Base-by-base conservation (phyloP, 2,113 vertebrate genomes). In the Cettia cetti region DNA sequence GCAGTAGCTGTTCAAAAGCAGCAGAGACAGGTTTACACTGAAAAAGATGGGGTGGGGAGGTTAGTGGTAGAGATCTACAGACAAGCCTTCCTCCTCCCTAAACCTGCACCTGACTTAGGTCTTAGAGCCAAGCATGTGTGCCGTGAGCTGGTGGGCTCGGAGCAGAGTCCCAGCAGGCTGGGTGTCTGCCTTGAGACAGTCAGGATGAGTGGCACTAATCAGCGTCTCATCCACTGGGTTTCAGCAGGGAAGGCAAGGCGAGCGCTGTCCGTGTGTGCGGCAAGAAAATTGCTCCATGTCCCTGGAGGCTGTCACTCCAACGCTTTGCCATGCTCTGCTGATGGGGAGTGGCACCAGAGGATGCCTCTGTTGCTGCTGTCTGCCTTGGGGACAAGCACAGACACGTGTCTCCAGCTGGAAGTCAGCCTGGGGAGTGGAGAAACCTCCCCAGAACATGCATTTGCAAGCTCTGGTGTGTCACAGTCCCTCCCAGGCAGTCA, bases 81-180 rank as follows among this genome's bases (percentile, higher is more conserved):
- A 13, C 9, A 33, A 21, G 44, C 2, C 6, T 37, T 74, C 17
- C 20, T 87, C n/a, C 10, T 81, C 26, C 30, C 56, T n/a, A 28
- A 49, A 37, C n/a, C n/a, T 37, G 10, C 5, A 1, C 63, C 72
- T 89, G 61, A 42, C 70, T 13, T 16, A 35, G 45, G 35, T 39
- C 12, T 72, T 18, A 42, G 42, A 31, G 49, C 16, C 2, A 4
- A 49, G 23, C 1, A 0, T 8, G 23, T 0, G 1, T 39, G 80
- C 60, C 4, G 0, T 27, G 56, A 78, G 39, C 72, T 70, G 45
- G 40, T 15, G n/a, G 52, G 30, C 42, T 70, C 68, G 77, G 75
- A 74, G 27, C 40, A 50, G 63, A 45, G 49, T 22, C 14, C 22
- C 70, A 45, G 66, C 37, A 50, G 76, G 45, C 50, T 70, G 47